Evolutionary conservation across 2,113 vertebrate genomes (phyloP).

Genomic region (Forbesichthys agassizii): DNA sequence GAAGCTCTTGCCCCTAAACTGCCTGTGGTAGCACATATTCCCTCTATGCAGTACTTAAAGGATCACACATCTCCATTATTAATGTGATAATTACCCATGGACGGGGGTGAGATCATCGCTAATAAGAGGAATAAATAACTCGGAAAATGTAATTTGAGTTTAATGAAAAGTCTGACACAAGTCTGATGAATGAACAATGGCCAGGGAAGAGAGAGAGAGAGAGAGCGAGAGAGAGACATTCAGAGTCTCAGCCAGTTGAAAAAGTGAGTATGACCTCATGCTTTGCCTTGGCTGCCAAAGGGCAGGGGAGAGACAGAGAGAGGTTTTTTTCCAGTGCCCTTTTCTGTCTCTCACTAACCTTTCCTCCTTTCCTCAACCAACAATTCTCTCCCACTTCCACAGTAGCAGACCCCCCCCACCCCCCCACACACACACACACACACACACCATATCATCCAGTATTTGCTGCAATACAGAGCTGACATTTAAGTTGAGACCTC

Average conservation of each 20-base stretch:
- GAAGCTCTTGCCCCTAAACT: conserved; percentile 26
- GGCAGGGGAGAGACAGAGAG: background rate
- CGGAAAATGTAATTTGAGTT: conserved; percentile 71
- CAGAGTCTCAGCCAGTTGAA: background rate
- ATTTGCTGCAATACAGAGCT: conserved; percentile 10
- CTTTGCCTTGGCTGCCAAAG: conserved; percentile 13
- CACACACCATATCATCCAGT: conserved; percentile 11
- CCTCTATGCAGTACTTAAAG: conserved; percentile 49
- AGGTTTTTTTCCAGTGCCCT: background rate
- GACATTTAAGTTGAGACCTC: conserved; percentile 12
- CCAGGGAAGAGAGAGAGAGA: conserved; percentile 16
- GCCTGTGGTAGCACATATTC: conserved; percentile 46
- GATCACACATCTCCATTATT: conserved; percentile 72
- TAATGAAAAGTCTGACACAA: conserved; percentile 70
- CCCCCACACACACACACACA: no score
- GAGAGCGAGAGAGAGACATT: background rate
- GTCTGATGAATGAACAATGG: conserved; percentile 50
- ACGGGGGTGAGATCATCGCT: conserved; percentile 66
- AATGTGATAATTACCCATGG: conserved; percentile 75
- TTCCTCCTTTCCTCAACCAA: conserved; percentile 26
- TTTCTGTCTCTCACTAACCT: conserved; percentile 12
- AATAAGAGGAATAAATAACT: conserved; percentile 75
- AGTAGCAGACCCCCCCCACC: no score
- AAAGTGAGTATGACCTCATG: conserved; percentile 53
- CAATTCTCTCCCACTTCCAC: background rate